Percentiles rank a stretch among this genome's conserved stretches.
Evolutionary conservation across 2,797 vertebrate genomes (phyloP).

Genomic region (Gymnothorax javanicus): DNA sequence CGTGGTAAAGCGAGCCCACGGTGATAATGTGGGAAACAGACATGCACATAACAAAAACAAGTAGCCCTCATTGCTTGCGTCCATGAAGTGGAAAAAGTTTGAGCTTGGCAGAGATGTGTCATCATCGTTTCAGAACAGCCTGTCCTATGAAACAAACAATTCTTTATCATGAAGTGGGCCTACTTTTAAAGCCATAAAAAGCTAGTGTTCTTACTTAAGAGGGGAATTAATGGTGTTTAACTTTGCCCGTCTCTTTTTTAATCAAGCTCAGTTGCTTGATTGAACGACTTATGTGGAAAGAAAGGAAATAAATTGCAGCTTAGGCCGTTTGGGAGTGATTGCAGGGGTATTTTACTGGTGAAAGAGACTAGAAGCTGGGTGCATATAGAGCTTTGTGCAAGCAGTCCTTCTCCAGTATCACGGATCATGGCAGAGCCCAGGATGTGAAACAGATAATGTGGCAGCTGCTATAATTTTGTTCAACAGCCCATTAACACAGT

Average conservation of each 20-base stretch:
- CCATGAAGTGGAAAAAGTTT: not conserved
- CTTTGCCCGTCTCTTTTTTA: not conserved
- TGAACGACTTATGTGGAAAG: not conserved
- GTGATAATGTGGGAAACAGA: conserved; percentile 43
- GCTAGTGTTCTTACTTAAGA: not conserved
- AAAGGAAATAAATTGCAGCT: not conserved
- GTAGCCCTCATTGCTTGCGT: not conserved
- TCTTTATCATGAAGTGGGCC: not conserved
- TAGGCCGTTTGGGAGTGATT: not conserved
- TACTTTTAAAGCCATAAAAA: not conserved
- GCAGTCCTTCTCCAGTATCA: not conserved
- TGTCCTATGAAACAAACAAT: not conserved
- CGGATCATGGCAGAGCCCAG: not conserved
- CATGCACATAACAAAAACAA: conserved; percentile 24
- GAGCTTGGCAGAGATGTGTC: conserved; percentile 5
- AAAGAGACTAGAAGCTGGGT: too few species aligned
- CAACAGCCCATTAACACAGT: not conserved
- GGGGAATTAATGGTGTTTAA: not conserved
- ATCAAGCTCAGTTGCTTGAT: not conserved
- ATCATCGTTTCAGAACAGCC: conserved; percentile 8
- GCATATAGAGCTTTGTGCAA: not conserved
- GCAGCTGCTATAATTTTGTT: conserved; percentile 12
- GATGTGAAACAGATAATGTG: not conserved
- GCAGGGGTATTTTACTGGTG: not conserved
- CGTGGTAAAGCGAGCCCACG: conserved; percentile 12